These are phyloP conservation scores for Microchirus variegatus DNA, from an alignment of 2,797 vertebrate genomes.

Conservation along the genomic window DNA sequence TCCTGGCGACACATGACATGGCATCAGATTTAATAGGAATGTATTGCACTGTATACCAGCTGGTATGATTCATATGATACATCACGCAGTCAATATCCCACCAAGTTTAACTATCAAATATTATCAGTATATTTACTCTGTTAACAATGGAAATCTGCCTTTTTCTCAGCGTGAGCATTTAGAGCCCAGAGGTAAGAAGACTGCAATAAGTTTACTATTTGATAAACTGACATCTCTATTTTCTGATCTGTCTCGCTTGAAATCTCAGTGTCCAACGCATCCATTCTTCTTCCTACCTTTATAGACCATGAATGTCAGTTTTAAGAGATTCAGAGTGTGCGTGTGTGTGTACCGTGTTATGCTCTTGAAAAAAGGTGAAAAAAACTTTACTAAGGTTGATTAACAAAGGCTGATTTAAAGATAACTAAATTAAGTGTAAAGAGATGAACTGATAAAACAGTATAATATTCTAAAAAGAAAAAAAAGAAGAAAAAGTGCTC, in stretches of 20 bases:
- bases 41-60: constrained; percentile 57
- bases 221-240: constrained; percentile 28
- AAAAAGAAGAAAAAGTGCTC: no score
- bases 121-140: constrained; percentile 23
- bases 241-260: constrained; percentile 27
- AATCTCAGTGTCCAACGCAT: constrained; percentile 31
- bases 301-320: constrained; percentile 57
- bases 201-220: constrained; percentile 68
- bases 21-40: constrained; percentile 48
- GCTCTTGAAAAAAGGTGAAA: background rate
- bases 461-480: no score
- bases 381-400: no score
- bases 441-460: no score
- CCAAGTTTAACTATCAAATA: constrained; percentile 1
- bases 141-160: constrained; percentile 38
- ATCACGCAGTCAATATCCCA: constrained; percentile 54
- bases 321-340: no score
- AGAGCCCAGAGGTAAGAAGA: constrained; percentile 40
- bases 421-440: no score
- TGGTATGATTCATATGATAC: constrained; percentile 52
- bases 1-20: constrained; percentile 24
- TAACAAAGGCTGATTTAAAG: no score
- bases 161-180: constrained; percentile 40
- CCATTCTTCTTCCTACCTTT: constrained; percentile 40
- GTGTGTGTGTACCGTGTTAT: constrained; percentile 17